These are phyloP conservation scores for Plectrocnemia conspersa DNA, from an alignment of 1,140 invertebrate species.

Conservation along the genomic window DNA sequence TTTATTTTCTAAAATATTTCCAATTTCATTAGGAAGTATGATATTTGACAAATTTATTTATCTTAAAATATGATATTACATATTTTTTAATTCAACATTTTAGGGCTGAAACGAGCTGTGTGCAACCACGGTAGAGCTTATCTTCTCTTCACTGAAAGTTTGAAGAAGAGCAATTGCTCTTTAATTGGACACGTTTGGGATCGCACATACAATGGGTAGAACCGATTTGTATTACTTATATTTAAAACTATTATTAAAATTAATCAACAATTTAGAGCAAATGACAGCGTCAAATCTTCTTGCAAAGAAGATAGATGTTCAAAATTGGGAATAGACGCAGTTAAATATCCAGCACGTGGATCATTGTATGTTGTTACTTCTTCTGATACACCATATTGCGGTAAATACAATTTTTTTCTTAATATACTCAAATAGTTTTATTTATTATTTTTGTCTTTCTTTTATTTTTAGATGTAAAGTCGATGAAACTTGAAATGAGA, in stretches of 20 bases:
- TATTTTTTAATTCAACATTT: constrained; percentile 21
- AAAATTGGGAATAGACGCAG: constrained; percentile 7
- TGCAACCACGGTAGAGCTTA: constrained; percentile 57
- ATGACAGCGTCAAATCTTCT: background rate
- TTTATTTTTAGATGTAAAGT: too few relatives aligned
- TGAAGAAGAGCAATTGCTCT: constrained; percentile 47
- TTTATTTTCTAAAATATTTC: constrained; percentile 42
- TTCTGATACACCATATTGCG: background rate
- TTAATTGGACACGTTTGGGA: constrained; percentile 53
- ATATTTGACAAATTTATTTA: background rate
- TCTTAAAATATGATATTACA: background rate
- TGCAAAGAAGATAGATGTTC: background rate
- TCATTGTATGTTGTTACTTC: constrained; percentile 3
- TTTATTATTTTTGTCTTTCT: too few relatives aligned
- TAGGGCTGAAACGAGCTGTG: constrained; percentile 50
- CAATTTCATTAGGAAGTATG: constrained; percentile 41
- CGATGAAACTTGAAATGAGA: too few relatives aligned
- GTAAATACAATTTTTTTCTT: too few relatives aligned
- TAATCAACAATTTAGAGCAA: background rate
- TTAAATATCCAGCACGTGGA: background rate
- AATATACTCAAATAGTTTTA: too few relatives aligned
- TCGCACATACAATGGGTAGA: constrained; percentile 43
- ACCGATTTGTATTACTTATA: background rate
- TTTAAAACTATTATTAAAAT: background rate
- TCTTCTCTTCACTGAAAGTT: constrained; percentile 53